Evolutionary conservation across 53 echinoderm and acorn worm species (phyloP), one percentile per base, ranked within the genome.

Genomic region (Arbacia lixula): DNA sequence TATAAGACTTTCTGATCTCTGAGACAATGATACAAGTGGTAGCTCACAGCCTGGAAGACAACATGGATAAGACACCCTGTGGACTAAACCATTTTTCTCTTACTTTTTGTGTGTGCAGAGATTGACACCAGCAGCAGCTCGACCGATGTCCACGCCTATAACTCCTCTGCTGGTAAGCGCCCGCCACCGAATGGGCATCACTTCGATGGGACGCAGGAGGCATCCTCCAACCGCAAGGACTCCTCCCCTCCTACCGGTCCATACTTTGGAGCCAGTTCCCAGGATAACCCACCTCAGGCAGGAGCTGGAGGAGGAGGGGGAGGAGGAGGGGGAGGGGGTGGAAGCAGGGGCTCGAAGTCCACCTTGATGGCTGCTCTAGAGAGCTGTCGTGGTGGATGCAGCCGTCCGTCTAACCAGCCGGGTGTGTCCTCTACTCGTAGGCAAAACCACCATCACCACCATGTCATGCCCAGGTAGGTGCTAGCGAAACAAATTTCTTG

Each of bases 121-220:
- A 38, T 58, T 58, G 77, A 58, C 26, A 56, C 82, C 3, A 81
- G 82, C n/a, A 81, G 64, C 33, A 64, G 82, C 42, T 81, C 82
- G 26, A 62, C 62, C 1, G 82, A 81, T 42, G 82, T 32, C 25
- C 41, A 30, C 12, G 37, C 49, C 28, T 49, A 57, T 28, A 77
- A 57, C 30, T 75, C 75, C n/a, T 77, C 78, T 22, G 56, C 78
- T 24, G 78, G 78, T 5, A 57, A 58, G 33, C 78, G 58, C 40
- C 78, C 34, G 16, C 57, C 34, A 17, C 57, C 74, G 4, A 43
- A 28, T 26, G 69, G 43, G 28, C 2, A 42, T 9, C 66, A 56
- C 56, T 56, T 22, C 24, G 30, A 69, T 3, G 20, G 12, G 43
- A 4, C 43, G 40, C 69, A 69, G 43, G 69, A 69, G 41, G 25